A percentile compares a stretch with the other conserved stretches of the same genome.
Conservation (phyloP, 2,888 invertebrate species). For the Tortricodes alternella region DNA sequence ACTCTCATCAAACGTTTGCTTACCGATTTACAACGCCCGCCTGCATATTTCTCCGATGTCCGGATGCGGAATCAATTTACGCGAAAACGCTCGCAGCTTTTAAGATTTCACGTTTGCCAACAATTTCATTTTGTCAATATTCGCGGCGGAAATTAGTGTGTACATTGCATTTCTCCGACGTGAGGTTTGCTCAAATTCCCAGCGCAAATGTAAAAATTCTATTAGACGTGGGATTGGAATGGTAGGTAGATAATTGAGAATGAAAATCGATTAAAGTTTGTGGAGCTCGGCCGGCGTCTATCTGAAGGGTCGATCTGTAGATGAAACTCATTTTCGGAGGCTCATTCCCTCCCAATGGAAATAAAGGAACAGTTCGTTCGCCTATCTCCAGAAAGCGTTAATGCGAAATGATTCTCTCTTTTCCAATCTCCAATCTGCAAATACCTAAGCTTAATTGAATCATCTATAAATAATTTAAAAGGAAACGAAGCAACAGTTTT, state of each 20-base stretch:
- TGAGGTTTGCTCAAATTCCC: conserved; percentile 51
- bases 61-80: conserved; percentile 77
- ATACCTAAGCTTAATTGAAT: conserved; percentile 9
- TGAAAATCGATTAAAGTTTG: conserved; percentile 63
- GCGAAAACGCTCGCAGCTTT: conserved; percentile 64
- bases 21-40: conserved; percentile 58
- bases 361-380: conserved; percentile 46
- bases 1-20: conserved; percentile 71
- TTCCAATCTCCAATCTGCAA: conserved; percentile 12
- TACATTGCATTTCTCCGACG: conserved; percentile 61
- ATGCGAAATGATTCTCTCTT: conserved; percentile 14
- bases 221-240: conserved; percentile 55
- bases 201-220: conserved; percentile 58
- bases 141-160: conserved; percentile 75
- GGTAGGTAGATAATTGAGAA: conserved; percentile 48
- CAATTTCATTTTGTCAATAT: conserved; percentile 38
- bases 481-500: too few relatives aligned
- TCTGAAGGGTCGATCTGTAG: conserved; percentile 52
- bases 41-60: conserved; percentile 55
- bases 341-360: conserved; percentile 46
- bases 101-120: conserved; percentile 66
- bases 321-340: conserved; percentile 53
- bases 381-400: conserved; percentile 31
- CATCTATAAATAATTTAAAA: conserved; percentile 7
- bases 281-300: conserved; percentile 41